These are phyloP conservation scores for Plotosus lineatus DNA, from an alignment of 2,113 vertebrate species.

Conservation along the genomic window DNA sequence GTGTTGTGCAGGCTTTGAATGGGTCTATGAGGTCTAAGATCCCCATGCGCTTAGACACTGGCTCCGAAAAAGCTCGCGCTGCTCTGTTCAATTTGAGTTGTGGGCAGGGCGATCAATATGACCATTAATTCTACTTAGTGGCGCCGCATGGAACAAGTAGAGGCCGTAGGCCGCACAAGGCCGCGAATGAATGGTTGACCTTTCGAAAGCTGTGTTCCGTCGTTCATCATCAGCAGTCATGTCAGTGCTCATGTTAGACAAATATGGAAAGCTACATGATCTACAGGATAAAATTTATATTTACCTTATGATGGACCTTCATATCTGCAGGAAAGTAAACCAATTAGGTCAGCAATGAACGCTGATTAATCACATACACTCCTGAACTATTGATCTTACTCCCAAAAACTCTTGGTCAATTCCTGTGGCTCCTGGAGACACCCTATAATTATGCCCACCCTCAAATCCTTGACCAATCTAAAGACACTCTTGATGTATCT, in stretches of 20 bases:
- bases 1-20: constrained; percentile 1
- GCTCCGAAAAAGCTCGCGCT: constrained; percentile 34
- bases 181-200: constrained; percentile 48
- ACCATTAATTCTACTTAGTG: constrained; percentile 59
- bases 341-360: not conserved
- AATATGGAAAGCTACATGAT: constrained; percentile 1
- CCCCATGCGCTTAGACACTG: constrained; percentile 12
- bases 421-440: not conserved
- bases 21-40: constrained; percentile 26
- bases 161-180: constrained; percentile 52
- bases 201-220: constrained; percentile 19
- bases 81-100: constrained; percentile 55
- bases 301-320: not conserved
- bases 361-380: not conserved
- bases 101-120: constrained; percentile 53
- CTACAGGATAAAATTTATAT: not conserved
- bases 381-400: not conserved
- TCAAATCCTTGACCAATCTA: not conserved
- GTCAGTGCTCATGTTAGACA: constrained; percentile 18
- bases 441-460: too few species aligned
- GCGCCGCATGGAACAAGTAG: constrained; percentile 33
- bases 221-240: constrained; percentile 18
- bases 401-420: not conserved
- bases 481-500: not conserved
- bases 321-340: not conserved